A percentile compares a stretch with the other conserved stretches of the same genome.
Conservation (phyloP, 2,888 invertebrate species). For the Pristionchus fissidentatus region DNA sequence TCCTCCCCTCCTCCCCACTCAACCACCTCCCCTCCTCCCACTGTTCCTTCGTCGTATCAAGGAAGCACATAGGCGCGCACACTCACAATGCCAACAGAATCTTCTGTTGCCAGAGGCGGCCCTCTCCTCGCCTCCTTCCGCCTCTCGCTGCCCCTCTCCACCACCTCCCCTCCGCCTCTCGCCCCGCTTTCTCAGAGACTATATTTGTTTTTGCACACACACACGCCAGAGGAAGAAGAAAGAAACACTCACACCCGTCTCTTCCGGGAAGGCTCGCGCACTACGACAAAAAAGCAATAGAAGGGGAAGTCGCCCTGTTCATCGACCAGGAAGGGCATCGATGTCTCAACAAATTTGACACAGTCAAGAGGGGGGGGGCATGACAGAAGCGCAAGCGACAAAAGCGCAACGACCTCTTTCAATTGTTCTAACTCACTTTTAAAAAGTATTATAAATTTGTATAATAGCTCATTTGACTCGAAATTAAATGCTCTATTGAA, state of each 20-base stretch:
- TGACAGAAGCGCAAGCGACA: no score
- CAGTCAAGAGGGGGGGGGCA: no score
- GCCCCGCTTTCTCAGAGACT: background rate
- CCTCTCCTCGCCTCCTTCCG: background rate
- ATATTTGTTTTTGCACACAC: conserved; percentile 38
- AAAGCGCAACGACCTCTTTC: no score
- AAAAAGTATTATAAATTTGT: no score
- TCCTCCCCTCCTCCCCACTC: conserved; percentile 1
- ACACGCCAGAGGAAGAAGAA: conserved; percentile 1
- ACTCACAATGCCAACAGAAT: conserved; percentile 40
- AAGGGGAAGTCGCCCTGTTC: no score
- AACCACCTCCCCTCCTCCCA: background rate
- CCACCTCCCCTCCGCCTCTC: conserved; percentile 23
- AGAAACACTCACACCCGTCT: no score
- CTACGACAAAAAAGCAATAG: no score
- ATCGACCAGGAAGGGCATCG: no score
- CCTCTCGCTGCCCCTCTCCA: background rate
- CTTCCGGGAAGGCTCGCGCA: conserved; percentile 40
- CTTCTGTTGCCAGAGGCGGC: background rate
- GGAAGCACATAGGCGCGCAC: background rate
- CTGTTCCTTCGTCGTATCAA: background rate
- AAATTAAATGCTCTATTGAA: no score
- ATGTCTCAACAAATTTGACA: no score
- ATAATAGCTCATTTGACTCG: no score
- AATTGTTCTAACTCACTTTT: no score